These are phyloP conservation scores for Nomada lathburiana DNA, from an alignment of 2,888 invertebrate genomes.

Conservation along the genomic window DNA sequence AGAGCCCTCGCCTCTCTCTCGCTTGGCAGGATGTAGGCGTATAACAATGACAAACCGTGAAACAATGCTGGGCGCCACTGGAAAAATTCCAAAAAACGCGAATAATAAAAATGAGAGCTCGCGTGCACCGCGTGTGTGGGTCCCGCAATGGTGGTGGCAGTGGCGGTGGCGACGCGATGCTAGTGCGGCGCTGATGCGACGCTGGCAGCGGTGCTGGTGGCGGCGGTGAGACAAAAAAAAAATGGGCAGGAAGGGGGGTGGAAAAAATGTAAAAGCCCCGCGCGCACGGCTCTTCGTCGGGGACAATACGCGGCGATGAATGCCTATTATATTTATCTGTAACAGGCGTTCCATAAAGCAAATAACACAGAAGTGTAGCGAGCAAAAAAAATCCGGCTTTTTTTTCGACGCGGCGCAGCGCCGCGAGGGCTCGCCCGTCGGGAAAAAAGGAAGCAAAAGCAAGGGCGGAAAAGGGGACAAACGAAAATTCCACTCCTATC, in stretches of 20 bases:
- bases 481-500: constrained; percentile 72
- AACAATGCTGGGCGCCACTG: constrained; percentile 84
- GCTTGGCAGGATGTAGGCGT: constrained; percentile 78
- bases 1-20: constrained; percentile 70
- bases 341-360: constrained; percentile 84
- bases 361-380: constrained; percentile 83
- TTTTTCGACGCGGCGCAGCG: constrained; percentile 73
- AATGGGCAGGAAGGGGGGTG: constrained; percentile 67
- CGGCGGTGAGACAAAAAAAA: constrained; percentile 74
- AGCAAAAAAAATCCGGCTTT: constrained; percentile 76
- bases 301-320: constrained; percentile 84
- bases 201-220: constrained; percentile 39
- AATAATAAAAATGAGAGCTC: constrained; percentile 83
- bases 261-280: constrained; percentile 82
- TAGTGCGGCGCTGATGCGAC: constrained; percentile 24
- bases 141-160: constrained; percentile 70
- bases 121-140: constrained; percentile 69
- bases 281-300: constrained; percentile 82
- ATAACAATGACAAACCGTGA: constrained; percentile 84
- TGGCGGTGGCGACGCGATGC: constrained; percentile 40
- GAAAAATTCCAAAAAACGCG: constrained; percentile 84
- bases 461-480: constrained; percentile 64
- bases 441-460: constrained; percentile 46
- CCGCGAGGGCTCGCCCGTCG: constrained; percentile 69
- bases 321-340: constrained; percentile 85